These are phyloP conservation scores for Alsophila aescularia DNA, from an alignment of 2,888 invertebrate genomes.

Conservation along the genomic window DNA sequence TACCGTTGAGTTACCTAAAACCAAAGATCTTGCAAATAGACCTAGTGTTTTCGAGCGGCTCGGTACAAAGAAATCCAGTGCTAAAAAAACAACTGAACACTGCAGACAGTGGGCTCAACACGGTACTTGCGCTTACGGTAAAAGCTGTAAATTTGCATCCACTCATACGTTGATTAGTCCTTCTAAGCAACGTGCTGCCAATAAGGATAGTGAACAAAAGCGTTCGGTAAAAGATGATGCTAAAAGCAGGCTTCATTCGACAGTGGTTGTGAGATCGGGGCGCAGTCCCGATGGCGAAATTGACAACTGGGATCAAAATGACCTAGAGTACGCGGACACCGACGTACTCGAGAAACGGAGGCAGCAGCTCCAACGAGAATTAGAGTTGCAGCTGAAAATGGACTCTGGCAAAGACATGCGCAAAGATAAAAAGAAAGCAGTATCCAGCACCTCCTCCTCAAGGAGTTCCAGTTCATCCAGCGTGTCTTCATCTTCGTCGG, in stretches of 20 bases:
- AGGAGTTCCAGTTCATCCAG: constrained; percentile 87
- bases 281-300: constrained; percentile 87
- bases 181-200: constrained; percentile 88
- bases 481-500: constrained; percentile 87
- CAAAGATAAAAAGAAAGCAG: constrained; percentile 88
- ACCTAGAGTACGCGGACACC: constrained; percentile 92
- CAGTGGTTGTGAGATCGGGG: constrained; percentile 84
- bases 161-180: constrained; percentile 91
- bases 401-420: constrained; percentile 87
- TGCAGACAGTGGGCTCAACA: constrained; percentile 91
- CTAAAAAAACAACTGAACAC: constrained; percentile 86
- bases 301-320: constrained; percentile 91
- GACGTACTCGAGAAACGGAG: constrained; percentile 91
- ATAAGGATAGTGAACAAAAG: constrained; percentile 85
- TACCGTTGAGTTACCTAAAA: constrained; percentile 89
- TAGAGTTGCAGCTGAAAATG: constrained; percentile 91
- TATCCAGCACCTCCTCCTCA: constrained; percentile 88
- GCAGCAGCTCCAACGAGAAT: constrained; percentile 89
- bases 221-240: constrained; percentile 84
- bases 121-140: constrained; percentile 91
- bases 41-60: constrained; percentile 93
- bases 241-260: constrained; percentile 86
- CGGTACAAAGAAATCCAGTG: constrained; percentile 88
- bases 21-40: constrained; percentile 86
- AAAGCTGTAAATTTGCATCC: constrained; percentile 90